Evolutionary conservation across 2,888 invertebrate species (phyloP).

Genomic region (Drosophila kokeensis): DNA sequence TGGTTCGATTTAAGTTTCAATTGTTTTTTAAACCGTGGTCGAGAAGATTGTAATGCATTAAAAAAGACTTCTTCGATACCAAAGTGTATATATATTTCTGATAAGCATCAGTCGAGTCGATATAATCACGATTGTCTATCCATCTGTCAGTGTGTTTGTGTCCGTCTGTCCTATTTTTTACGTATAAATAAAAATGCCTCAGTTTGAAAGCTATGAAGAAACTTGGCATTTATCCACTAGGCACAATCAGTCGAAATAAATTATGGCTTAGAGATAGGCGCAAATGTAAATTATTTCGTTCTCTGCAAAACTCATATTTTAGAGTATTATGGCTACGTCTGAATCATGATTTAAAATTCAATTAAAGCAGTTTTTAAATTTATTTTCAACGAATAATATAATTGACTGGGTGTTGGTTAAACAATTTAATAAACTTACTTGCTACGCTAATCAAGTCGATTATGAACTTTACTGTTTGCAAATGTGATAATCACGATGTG

Average conservation of each 20-base stretch:
- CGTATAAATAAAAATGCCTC: too few relatives aligned
- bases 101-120: not conserved
- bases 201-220: too few relatives aligned
- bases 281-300: not conserved
- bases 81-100: not conserved
- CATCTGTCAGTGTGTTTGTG: too few relatives aligned
- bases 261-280: too few relatives aligned
- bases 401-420: conserved; percentile 6
- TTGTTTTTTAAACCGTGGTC: not conserved
- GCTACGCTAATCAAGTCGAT: conserved; percentile 70
- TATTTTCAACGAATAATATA: conserved; percentile 18
- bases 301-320: not conserved
- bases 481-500: conserved; percentile 55
- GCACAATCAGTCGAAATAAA: not conserved
- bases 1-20: not conserved
- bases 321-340: not conserved
- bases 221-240: not conserved
- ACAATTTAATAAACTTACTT: conserved; percentile 42
- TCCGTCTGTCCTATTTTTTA: too few relatives aligned
- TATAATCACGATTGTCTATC: too few relatives aligned
- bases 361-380: conserved; percentile 5
- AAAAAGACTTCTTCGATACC: not conserved
- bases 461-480: conserved; percentile 45
- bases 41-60: not conserved
- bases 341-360: not conserved